Evolutionary conservation across 2,888 invertebrate species (phyloP).

Genomic region (Stictocephala bisonia): DNA sequence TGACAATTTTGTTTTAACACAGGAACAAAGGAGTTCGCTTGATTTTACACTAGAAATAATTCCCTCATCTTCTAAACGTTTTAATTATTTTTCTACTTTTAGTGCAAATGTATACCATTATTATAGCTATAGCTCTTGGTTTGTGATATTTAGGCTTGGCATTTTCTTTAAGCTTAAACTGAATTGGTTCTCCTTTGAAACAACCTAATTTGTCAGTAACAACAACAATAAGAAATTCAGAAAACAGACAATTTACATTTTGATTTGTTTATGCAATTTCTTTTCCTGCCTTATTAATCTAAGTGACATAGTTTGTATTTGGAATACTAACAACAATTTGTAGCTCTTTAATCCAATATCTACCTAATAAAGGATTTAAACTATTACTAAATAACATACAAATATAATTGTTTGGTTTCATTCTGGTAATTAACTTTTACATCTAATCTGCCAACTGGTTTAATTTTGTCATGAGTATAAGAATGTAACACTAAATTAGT

Average conservation of each 20-base stretch:
- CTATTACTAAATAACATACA: slow-evolving; percentile 26
- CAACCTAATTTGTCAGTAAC: slow-evolving; percentile 48
- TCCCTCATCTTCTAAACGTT: no score
- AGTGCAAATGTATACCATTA: no score
- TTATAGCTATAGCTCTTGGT: slow-evolving; percentile 58
- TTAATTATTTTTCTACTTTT: no score
- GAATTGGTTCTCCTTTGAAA: slow-evolving; percentile 37
- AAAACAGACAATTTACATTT: not conserved
- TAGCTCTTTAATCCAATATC: slow-evolving; percentile 9
- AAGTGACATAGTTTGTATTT: no score
- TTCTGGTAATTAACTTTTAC: not conserved
- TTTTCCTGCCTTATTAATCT: no score
- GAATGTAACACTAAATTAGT: slow-evolving; percentile 4
- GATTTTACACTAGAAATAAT: no score
- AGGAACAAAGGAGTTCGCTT: no score
- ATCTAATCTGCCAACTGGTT: slow-evolving; percentile 3
- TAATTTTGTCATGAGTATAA: not conserved
- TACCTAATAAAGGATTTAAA: slow-evolving; percentile 11
- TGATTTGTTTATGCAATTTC: no score
- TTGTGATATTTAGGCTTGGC: slow-evolving; percentile 56
- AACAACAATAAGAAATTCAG: slow-evolving; percentile 30
- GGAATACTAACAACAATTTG: not conserved
- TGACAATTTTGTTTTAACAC: slow-evolving; percentile 61
- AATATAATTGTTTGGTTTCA: not conserved
- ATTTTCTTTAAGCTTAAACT: slow-evolving; percentile 48